Evolutionary conservation across 2,888 invertebrate species (phyloP).

Genomic region (Ornithoptera alexandrae): DNA sequence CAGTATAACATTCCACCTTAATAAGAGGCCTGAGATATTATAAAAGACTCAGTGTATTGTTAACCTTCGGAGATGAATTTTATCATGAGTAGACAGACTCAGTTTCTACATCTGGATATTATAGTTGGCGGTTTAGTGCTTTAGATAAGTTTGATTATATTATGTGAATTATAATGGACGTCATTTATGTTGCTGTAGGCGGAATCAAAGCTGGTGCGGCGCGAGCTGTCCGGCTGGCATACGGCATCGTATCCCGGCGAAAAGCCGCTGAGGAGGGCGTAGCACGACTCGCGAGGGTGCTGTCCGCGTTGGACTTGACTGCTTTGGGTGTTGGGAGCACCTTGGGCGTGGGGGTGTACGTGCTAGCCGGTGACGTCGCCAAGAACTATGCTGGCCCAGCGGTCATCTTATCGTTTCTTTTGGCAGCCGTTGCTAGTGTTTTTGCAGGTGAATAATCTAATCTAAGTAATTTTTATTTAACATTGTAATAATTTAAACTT

Average conservation of each 20-base stretch:
- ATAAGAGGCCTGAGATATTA: no score
- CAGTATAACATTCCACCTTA: no score
- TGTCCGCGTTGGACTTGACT: slow-evolving; percentile 90
- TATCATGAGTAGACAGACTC: no score
- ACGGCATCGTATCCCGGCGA: slow-evolving; percentile 64
- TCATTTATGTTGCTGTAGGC: slow-evolving; percentile 44
- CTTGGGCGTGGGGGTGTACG: slow-evolving; percentile 94
- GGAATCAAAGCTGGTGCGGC: slow-evolving; percentile 66
- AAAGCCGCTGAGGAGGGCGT: slow-evolving; percentile 73
- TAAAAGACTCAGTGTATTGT: no score
- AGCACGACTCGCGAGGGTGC: slow-evolving; percentile 83
- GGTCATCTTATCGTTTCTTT: slow-evolving; percentile 91
- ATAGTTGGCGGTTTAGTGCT: no score
- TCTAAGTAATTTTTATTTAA: no score
- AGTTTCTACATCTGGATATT: no score
- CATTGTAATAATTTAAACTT: no score
- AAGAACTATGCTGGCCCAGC: slow-evolving; percentile 91
- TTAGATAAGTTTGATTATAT: no score
- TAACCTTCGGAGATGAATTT: no score
- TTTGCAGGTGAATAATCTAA: slow-evolving; percentile 84
- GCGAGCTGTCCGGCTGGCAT: slow-evolving; percentile 56
- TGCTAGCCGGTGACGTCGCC: slow-evolving; percentile 91
- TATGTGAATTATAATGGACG: no score
- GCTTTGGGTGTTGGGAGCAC: slow-evolving; percentile 90
- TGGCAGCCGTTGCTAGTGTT: slow-evolving; percentile 94